A percentile compares a stretch with the other conserved stretches of the same genome.
Conservation (phyloP, 2,113 vertebrate genomes). For the Butastur rufipennis region DNA sequence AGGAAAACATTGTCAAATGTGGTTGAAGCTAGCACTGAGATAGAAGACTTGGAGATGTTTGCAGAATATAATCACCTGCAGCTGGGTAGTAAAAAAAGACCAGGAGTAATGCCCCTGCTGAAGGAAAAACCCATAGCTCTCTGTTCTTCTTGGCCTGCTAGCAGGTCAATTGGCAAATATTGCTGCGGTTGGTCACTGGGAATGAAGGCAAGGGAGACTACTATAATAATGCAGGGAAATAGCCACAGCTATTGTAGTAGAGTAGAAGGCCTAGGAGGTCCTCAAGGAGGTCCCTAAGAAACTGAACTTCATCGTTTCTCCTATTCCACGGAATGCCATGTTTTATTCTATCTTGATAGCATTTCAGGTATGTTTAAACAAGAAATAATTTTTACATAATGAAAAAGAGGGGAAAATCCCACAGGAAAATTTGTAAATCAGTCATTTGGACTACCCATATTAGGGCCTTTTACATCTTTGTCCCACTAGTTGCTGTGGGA, state of each 20-base stretch:
- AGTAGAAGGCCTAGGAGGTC: not conserved
- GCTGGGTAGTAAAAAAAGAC: not conserved
- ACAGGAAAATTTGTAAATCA: not conserved
- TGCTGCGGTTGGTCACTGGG: not conserved
- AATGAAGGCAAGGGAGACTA: not conserved
- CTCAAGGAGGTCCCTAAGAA: not conserved
- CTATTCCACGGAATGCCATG: rapidly evolving
- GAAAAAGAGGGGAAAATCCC: not conserved
- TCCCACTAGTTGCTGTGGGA: not conserved
- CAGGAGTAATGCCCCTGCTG: not conserved
- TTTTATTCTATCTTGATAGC: not conserved
- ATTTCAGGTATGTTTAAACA: not conserved
- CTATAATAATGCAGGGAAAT: not conserved
- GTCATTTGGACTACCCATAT: not conserved
- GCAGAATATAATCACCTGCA: not conserved
- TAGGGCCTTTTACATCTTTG: not conserved
- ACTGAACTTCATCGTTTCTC: not conserved
- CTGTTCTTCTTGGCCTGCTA: not conserved
- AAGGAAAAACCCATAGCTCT: not conserved
- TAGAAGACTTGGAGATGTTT: not conserved
- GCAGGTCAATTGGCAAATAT: not conserved
- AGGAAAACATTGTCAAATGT: not conserved
- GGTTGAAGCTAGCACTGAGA: not conserved
- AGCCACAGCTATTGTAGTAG: not conserved
- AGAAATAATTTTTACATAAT: not conserved